A percentile compares a stretch with the other conserved stretches of the same genome.
phyloP scores from a whole-genome alignment of 2,797 vertebrate species.

The Sarcoramphus papa region DNA sequence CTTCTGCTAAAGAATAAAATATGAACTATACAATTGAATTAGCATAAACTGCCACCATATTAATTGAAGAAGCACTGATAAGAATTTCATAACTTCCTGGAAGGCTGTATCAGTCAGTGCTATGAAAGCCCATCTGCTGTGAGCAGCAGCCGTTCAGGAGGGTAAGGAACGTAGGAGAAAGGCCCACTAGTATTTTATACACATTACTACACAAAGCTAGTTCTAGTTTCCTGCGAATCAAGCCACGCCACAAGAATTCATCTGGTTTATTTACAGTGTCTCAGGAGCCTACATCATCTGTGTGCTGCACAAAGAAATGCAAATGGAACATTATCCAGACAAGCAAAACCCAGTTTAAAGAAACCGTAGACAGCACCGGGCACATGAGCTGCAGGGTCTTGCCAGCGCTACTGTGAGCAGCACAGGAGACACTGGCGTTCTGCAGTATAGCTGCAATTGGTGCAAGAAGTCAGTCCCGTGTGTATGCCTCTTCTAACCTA shows the following conservation, averaged over 20 bases:
- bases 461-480: not conserved
- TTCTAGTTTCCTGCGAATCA: not conserved
- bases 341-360: not conserved
- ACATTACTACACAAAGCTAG: not conserved
- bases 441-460: not conserved
- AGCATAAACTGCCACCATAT: not conserved
- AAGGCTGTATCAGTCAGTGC: not conserved
- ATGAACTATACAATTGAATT: not conserved
- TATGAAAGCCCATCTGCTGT: not conserved
- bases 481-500: not conserved
- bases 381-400: not conserved
- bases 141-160: conserved; percentile 19
- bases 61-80: not conserved
- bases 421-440: not conserved
- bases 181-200: not conserved
- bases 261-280: conserved; percentile 31
- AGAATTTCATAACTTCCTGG: not conserved
- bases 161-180: not conserved
- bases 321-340: not conserved
- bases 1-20: not conserved
- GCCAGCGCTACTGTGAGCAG: not conserved
- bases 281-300: conserved; percentile 14
- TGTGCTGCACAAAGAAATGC: not conserved
- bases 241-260: conserved; percentile 10
- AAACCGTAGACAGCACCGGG: not conserved